Evolutionary conservation across 2,888 invertebrate genomes (phyloP).

Genomic region (Apodemia duryi): DNA sequence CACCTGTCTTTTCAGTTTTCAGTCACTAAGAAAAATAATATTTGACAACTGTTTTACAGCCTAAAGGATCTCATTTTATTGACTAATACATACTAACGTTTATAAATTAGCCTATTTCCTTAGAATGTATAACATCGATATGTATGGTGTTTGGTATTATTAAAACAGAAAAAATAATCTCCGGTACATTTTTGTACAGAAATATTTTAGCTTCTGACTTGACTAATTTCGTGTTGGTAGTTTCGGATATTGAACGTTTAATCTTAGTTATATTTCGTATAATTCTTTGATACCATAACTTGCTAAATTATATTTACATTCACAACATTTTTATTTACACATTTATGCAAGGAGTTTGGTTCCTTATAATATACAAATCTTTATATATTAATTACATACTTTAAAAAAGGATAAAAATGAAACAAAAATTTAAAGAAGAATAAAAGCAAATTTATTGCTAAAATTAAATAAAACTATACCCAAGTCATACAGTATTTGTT

Average conservation of each 20-base stretch:
- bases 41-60: constrained; percentile 67
- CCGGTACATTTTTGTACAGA: constrained; percentile 9
- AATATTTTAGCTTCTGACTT: constrained; percentile 14
- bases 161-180: constrained; percentile 46
- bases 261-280: constrained; percentile 40
- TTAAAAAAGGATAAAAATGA: constrained; percentile 42
- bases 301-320: constrained; percentile 57
- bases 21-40: constrained; percentile 18
- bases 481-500: constrained; percentile 68
- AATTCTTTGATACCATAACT: constrained; percentile 45
- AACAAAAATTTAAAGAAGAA: constrained; percentile 60
- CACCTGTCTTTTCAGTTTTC: background rate
- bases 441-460: constrained; percentile 80
- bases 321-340: constrained; percentile 63
- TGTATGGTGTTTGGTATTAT: constrained; percentile 74
- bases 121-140: constrained; percentile 75
- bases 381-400: constrained; percentile 36
- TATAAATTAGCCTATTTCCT: constrained; percentile 50
- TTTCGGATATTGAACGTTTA: constrained; percentile 26
- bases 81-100: constrained; percentile 62
- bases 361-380: constrained; percentile 69
- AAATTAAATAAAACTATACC: constrained; percentile 74
- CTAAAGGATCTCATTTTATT: constrained; percentile 61
- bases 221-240: constrained; percentile 29
- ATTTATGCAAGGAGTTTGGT: constrained; percentile 77